A percentile compares a stretch with the other conserved stretches of the same genome.
phyloP scores from a whole-genome alignment of 2,888 invertebrate genomes.

The Chrysotoxum bicinctum region DNA sequence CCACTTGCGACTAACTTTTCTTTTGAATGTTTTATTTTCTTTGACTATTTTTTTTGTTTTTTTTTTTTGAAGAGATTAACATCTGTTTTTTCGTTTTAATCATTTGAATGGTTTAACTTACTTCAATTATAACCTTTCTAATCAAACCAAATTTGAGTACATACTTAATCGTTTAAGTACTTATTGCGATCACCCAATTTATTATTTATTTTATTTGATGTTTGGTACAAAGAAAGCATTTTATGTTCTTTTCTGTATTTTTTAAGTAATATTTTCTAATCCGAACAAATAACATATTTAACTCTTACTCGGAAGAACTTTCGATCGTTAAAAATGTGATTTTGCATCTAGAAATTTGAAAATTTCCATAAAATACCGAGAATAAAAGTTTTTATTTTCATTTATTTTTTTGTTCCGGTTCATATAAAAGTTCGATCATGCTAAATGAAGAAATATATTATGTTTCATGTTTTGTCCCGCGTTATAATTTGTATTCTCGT shows the following conservation, averaged over 20 bases:
- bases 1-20: slow-evolving; percentile 76
- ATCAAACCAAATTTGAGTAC: not conserved
- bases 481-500: not conserved
- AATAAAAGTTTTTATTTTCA: not conserved
- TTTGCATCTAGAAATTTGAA: too few relatives aligned
- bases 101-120: not conserved
- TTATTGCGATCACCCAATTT: not conserved
- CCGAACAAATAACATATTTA: not conserved
- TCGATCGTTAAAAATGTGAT: not conserved
- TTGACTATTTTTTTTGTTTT: slow-evolving; percentile 40
- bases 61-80: not conserved
- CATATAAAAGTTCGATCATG: not conserved
- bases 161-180: not conserved
- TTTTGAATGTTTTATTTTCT: slow-evolving; percentile 12
- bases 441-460: not conserved
- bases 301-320: not conserved
- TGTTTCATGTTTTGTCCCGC: not conserved
- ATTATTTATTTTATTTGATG: not conserved
- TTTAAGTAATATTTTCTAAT: not conserved
- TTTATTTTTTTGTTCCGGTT: not conserved
- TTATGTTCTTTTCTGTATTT: not conserved
- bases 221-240: not conserved
- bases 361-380: not conserved
- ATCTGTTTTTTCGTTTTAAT: not conserved
- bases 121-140: not conserved